Base-by-base conservation (phyloP, 2,113 vertebrate species). In the Falco punctatus region DNA sequence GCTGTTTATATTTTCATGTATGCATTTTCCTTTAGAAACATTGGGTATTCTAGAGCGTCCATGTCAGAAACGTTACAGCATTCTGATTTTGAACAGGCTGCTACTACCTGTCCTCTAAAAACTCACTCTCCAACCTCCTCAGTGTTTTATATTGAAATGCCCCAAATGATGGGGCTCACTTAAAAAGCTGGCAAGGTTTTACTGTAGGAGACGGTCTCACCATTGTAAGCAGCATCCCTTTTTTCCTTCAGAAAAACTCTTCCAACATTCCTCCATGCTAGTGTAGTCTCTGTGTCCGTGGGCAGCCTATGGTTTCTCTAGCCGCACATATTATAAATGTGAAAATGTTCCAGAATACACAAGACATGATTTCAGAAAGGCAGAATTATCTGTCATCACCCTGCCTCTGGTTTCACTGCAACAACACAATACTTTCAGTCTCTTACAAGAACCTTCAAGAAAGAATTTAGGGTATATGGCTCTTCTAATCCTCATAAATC, bases 401-500 rank as follows among this genome's bases (percentile, higher is more conserved):
- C 77, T 88, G 52, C 81, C 84, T 83, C 48, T 93, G 32, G 42
- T 87, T 96, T 88, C 73, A 52, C 70, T 91, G 54, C 67, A 33
- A 21, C 49, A 73, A 73, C 61, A 92, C 11, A 66, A 46, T 81
- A 93, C 84, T 90, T 94, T 27, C 59, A 73, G 73, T 67, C 19
- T 92, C 86, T 75, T 81, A 77, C 66, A 86, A 87, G 71, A 92
- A 72, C 40, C 55, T 91, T 78, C 74, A 94, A 86, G 93, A 96
- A 90, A 85, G 6, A 96, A 57, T 94, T 54, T 38, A 67, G 61
- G 81, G 62, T 77, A 93, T 67, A 81, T 35, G 55, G 85, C 75
- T 94, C 77, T 92, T 96, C 61, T 96, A 96, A 97, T 96, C 91
- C 87, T 92, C 84, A 85, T 91, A 97, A 95, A 96, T 89, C 86